A percentile compares a stretch with the other conserved stretches of the same genome.
Conservation (phyloP, 2,888 invertebrate species). For the Callyntrura sp. region DNA sequence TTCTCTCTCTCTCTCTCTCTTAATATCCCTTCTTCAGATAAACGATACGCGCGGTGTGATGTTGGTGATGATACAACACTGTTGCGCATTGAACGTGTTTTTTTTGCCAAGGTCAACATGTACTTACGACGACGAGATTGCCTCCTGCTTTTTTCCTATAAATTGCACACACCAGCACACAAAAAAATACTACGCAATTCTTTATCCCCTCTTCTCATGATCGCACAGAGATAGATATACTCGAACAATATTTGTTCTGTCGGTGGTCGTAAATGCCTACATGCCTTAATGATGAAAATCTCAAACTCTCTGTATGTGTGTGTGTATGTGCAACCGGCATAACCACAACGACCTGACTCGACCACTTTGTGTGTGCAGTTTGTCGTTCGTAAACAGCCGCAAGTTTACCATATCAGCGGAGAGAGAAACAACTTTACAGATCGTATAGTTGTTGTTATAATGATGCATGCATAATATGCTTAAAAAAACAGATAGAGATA, state of each 20-base stretch:
- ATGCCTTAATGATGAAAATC: background rate
- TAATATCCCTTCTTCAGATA: too few relatives aligned
- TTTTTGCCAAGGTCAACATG: conserved; percentile 45
- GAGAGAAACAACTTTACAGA: too few relatives aligned
- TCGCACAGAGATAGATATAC: background rate
- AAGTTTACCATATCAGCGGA: too few relatives aligned
- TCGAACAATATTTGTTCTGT: background rate
- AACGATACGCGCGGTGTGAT: too few relatives aligned
- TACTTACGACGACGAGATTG: background rate
- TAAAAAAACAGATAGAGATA: too few relatives aligned
- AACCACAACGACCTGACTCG: too few relatives aligned
- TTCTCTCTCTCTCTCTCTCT: too few relatives aligned
- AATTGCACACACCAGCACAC: background rate
- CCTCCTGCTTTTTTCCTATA: background rate
- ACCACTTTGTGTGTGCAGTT: too few relatives aligned
- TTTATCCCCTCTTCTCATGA: background rate
- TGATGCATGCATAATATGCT: too few relatives aligned
- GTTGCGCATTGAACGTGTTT: conserved; percentile 27
- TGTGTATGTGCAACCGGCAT: too few relatives aligned
- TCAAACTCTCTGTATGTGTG: background rate
- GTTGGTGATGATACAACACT: background rate
- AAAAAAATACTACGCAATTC: conserved; percentile 18
- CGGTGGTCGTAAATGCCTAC: background rate
- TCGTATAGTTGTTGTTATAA: too few relatives aligned
- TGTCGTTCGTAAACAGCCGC: too few relatives aligned